Percentiles rank a stretch among this genome's conserved stretches.
phyloP scores from a whole-genome alignment of 2,888 invertebrate species.

The Desoria tigrina region DNA sequence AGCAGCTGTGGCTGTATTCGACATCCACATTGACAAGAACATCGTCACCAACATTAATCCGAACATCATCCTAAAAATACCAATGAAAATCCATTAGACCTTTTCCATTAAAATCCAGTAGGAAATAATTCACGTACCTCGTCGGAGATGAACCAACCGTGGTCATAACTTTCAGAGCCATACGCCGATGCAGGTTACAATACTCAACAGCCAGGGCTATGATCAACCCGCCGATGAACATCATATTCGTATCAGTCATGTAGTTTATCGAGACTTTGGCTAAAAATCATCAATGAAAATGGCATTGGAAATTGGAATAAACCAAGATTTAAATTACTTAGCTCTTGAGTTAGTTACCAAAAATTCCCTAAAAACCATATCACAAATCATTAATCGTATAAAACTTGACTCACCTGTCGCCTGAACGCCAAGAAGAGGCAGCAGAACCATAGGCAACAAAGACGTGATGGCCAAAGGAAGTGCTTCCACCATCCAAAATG shows the following conservation, averaged over 20 bases:
- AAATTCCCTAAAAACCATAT: too few species aligned
- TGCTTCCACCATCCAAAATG: constrained; percentile 80
- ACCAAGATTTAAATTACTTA: not conserved
- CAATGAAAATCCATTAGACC: not conserved
- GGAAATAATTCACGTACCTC: constrained; percentile 30
- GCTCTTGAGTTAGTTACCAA: not conserved
- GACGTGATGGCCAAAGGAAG: constrained; percentile 76
- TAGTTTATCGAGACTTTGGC: constrained; percentile 41
- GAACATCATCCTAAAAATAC: constrained; percentile 16
- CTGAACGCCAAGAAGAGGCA: constrained; percentile 78
- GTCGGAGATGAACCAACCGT: constrained; percentile 43
- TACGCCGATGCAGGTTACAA: constrained; percentile 60
- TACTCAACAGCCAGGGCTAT: constrained; percentile 56
- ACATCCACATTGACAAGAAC: constrained; percentile 58
- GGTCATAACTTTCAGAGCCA: constrained; percentile 58
- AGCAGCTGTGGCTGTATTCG: constrained; percentile 88
- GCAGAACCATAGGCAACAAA: constrained; percentile 77
- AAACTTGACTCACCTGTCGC: constrained; percentile 57
- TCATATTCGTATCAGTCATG: constrained; percentile 54
- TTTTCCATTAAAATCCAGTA: not conserved
- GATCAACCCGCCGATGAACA: constrained; percentile 54
- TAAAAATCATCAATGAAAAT: too few species aligned
- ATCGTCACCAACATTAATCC: constrained; percentile 25
- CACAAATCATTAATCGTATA: constrained; percentile 4
- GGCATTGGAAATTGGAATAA: not conserved